Base-by-base conservation (phyloP, 2,888 invertebrate genomes). In the Matsumyia berberina region DNA sequence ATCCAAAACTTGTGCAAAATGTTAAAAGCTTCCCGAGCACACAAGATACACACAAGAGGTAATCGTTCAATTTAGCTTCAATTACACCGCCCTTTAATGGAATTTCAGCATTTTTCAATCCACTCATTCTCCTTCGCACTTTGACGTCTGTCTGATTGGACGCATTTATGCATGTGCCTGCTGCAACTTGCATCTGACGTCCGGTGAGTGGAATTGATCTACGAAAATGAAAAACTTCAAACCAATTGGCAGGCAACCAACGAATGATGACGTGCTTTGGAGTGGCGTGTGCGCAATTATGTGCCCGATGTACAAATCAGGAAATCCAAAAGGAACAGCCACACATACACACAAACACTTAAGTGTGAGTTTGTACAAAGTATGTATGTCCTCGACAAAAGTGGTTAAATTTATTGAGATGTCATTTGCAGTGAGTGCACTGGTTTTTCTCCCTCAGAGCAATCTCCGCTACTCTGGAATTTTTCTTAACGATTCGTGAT, bases 361-460 rank as follows among this genome's bases (percentile, higher is more conserved):
- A 24, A 24, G 2, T 24, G 24, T 24, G 4, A 24, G 24, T 24
- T 1, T 4, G 24, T 24, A 1, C 4, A 24, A 11, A 39, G 15
- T 42, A 15, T 33, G 19, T 9, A 49, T 19, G 49, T 58, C 49
- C 17, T 62, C 37, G 19, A 37, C 37, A 39, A 29, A 57, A 74
- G 39, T 73, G 74, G 57, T 62, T 76, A 29, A 70, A 64, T 76
- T 72, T 81, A 76, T 76, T 70, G 69, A 74, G 57, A 74, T 74
- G 64, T 74, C 80, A 74, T 74, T 69, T 74, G 55, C 69, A 44
- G 24, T 17, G 51, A 39, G 19, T 29, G 62, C 42, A 33, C 19
- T 44, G 44, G 60, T 67, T 60, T 67, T 67, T 42, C 67, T 55
- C 15, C 55, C 62, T 73, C 37, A 29, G 37, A 51, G 1, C 24